Percentiles rank a stretch among this genome's conserved stretches.
These are phyloP conservation scores for Hofmannophila pseudospretella DNA, from an alignment of 2,888 invertebrate species.

Conservation along the genomic window DNA sequence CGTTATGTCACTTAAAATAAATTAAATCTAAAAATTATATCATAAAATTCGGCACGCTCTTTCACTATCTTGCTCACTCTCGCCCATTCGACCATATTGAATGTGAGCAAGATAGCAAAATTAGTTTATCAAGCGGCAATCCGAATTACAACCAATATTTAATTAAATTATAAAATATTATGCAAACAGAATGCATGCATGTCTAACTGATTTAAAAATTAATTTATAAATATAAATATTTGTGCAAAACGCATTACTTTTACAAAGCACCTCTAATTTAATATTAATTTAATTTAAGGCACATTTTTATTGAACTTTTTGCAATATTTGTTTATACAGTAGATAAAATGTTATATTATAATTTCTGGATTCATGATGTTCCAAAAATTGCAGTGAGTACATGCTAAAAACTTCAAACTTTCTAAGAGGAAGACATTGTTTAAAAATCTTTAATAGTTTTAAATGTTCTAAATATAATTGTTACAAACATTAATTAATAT, in stretches of 20 bases:
- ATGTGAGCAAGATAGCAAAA: too few species aligned
- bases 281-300: conserved; percentile 26
- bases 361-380: too few species aligned
- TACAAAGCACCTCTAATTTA: conserved; percentile 35
- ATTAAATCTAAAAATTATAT: too few species aligned
- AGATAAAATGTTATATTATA: too few species aligned
- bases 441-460: conserved; percentile 32
- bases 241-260: conserved; percentile 21
- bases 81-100: too few species aligned
- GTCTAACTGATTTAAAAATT: conserved; percentile 14
- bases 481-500: conserved; percentile 37
- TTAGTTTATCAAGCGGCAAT: too few species aligned
- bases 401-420: conserved; percentile 5
- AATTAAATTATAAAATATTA: neutral
- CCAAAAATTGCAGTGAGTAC: too few species aligned
- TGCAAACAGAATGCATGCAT: conserved; percentile 15
- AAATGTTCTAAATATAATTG: conserved; percentile 29
- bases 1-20: too few species aligned
- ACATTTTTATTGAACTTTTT: too few species aligned
- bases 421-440: conserved; percentile 8
- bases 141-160: neutral
- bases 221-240: conserved; percentile 20
- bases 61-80: too few species aligned
- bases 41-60: too few species aligned
- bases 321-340: too few species aligned